These are phyloP conservation scores for Batillaria attramentaria DNA, from an alignment of 1,140 invertebrate genomes.

Conservation along the genomic window DNA sequence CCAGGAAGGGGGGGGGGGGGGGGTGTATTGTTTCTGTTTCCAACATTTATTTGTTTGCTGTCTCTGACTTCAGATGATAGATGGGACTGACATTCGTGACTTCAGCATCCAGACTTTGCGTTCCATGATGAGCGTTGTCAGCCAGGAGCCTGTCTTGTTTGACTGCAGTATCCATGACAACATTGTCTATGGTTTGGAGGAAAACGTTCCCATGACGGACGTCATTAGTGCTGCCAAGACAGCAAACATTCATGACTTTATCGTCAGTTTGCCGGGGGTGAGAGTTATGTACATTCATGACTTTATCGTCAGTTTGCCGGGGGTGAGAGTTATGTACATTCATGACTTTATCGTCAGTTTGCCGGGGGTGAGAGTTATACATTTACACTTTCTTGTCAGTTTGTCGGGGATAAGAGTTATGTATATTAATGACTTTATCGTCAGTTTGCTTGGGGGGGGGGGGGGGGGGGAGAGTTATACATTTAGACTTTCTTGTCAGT, in stretches of 20 bases:
- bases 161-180: conserved; percentile 89
- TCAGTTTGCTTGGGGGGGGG: too few species aligned
- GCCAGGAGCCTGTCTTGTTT: conserved; percentile 90
- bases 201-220: conserved; percentile 80
- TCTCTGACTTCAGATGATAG: conserved; percentile 75
- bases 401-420: conserved; percentile 81
- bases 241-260: conserved; percentile 90
- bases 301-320: conserved; percentile 84
- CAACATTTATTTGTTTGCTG: too few species aligned
- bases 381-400: conserved; percentile 79
- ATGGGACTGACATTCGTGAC: conserved; percentile 69
- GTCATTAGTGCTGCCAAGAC: conserved; percentile 85
- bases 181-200: conserved; percentile 85
- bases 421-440: too few species aligned
- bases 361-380: conserved; percentile 72
- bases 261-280: conserved; percentile 79
- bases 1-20: too few species aligned
- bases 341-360: conserved; percentile 84
- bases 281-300: conserved; percentile 70
- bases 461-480: too few species aligned
- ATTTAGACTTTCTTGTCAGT: too few species aligned
- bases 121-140: conserved; percentile 81
- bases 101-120: conserved; percentile 73
- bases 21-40: too few species aligned
- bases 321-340: conserved; percentile 36